Conservation (phyloP, 2,113 vertebrate species). For the Rissa tridactyla region DNA sequence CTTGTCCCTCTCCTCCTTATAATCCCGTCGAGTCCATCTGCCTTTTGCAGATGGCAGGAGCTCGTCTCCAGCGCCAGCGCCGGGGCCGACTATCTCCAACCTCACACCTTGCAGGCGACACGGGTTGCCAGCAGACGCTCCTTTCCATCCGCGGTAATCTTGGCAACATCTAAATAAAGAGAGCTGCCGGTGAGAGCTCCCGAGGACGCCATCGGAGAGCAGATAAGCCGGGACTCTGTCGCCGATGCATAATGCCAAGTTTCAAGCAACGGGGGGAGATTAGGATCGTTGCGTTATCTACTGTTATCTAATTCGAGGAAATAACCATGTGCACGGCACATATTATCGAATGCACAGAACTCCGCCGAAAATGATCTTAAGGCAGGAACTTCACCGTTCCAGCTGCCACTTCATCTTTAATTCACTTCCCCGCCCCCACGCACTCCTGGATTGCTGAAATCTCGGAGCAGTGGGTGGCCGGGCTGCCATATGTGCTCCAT, state of each 20-base stretch:
- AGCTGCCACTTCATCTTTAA: constrained; percentile 27
- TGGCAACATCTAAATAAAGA: neutral
- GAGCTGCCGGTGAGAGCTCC: neutral
- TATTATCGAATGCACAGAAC: neutral
- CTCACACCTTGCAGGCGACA: neutral
- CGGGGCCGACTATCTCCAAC: neutral
- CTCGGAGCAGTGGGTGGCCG: neutral
- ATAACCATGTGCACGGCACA: neutral
- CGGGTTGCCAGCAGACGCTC: neutral
- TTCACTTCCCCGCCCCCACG: neutral
- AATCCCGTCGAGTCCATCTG: neutral
- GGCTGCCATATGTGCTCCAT: neutral
- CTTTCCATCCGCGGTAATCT: neutral
- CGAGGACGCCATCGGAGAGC: neutral
- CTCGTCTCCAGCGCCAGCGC: neutral
- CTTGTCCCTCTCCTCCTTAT: neutral
- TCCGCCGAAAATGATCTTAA: neutral
- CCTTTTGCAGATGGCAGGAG: neutral
- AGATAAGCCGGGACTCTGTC: neutral
- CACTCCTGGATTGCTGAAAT: neutral
- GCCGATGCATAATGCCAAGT: neutral
- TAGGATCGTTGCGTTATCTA: constrained; percentile 20
- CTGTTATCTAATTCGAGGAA: constrained; percentile 41
- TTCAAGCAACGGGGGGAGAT: neutral
- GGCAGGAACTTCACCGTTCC: constrained; percentile 1